Evolutionary conservation across 2,888 invertebrate genomes (phyloP), one percentile per base, ranked within the genome.

Genomic region (Drosophila falleni): DNA sequence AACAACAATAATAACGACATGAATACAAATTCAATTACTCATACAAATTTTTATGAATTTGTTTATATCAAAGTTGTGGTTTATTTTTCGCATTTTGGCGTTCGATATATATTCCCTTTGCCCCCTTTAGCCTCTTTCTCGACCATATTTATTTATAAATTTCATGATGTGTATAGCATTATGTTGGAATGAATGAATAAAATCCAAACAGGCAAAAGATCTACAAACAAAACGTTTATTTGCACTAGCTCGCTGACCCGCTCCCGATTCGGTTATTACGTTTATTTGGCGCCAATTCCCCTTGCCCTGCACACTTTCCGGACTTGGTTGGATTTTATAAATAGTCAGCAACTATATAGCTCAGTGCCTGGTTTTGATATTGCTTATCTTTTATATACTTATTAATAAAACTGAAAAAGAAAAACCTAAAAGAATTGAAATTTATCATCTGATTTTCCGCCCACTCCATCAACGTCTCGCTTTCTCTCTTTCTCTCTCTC

Each of bases 31-130:
- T 69, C 78, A 85, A 87, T 87, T 87, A 87, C 79, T 87, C 85
- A 85, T 85, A 82, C n/a, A 85, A 72, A 81, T 63, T 86, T 86
- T 86, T 81, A 88, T 86, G 78, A 73, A 84, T 88, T 74, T 86
- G 89, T 86, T 86, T 86, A 88, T 88, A 74, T 78, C 62, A 68
- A 60, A 71, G 59, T 55, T 74, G 68, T 61, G 62, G 33, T 62
- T 59, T 47, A 54, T 59, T 60, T 64, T 73, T 54, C 59, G 16
- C 6, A 44, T 58, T 44, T 53, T 31, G 31, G 29, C 39, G 41
- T 56, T 72, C 55, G 13, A 65, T 51, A 46, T 51, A 46, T 16
- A 16, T 42, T 16, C 51, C 39, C 67, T 35, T 66, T 41, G 44
- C 50, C 47, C 31, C 33, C 51, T 50, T 6, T 31, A 11, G 44